Conservation (phyloP, 2,797 vertebrate species). For the Poeciliopsis gracilis region DNA sequence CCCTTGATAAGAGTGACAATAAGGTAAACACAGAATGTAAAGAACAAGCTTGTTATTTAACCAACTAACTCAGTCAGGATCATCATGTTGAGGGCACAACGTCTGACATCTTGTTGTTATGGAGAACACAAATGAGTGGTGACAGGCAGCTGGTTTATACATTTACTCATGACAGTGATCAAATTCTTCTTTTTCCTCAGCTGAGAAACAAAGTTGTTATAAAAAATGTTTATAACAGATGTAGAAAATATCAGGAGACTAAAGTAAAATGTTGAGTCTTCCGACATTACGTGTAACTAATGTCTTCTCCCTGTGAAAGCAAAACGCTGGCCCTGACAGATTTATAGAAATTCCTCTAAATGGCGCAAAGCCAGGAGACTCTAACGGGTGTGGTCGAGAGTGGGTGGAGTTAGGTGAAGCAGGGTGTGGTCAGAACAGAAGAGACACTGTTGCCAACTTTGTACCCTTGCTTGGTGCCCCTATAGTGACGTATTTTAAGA, state of each 20-base stretch:
- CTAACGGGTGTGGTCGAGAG: no score
- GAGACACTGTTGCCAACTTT: no score
- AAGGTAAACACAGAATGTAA: constrained; percentile 76
- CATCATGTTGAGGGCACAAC: background rate
- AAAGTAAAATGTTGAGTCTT: background rate
- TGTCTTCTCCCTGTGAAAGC: no score
- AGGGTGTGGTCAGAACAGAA: no score
- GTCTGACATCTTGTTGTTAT: background rate
- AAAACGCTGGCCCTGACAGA: no score
- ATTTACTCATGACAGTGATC: background rate
- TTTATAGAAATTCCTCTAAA: no score
- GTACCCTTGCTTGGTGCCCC: no score
- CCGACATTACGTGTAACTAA: background rate
- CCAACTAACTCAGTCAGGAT: background rate
- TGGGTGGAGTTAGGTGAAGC: no score
- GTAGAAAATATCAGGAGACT: background rate
- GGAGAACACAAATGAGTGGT: background rate
- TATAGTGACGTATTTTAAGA: no score
- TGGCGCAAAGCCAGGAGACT: no score
- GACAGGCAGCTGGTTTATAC: background rate
- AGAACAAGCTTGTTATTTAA: background rate
- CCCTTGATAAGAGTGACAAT: constrained; percentile 65
- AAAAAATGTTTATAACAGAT: background rate
- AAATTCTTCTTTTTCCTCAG: background rate
- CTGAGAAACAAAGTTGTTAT: background rate